Base-by-base conservation (phyloP, 2,797 vertebrate genomes). In the Rhynchonycteris naso region DNA sequence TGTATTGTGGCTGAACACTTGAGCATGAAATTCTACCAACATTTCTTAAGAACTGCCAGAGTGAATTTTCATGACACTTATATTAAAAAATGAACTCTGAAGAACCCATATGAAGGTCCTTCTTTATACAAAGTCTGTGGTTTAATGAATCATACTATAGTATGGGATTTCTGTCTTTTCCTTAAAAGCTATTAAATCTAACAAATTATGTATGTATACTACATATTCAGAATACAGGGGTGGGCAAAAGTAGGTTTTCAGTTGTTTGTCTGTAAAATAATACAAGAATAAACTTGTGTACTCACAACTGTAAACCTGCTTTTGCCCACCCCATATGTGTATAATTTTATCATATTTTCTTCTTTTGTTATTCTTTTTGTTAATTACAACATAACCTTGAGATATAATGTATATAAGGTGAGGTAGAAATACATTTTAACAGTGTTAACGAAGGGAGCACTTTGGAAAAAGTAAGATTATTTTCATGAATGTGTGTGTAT, bases 391-490 rank as follows among this genome's bases (percentile, higher is more conserved):
- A 21, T 54, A 63, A 65, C 9, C 13, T 82, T 59, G 12, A 90
- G 5, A 43, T 43, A 28, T 80, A 59, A 43, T 68, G 2, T 59
- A 21, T 65, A 54, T 74, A 22, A 90, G 71, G 56, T 90, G 52
- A 80, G 18, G 7, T 69, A 88, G 61, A 78, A 63, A 22, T 80
- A 15, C 52, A 81, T 26, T 93, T 80, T 16, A 85, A 74, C 14
- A 68, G n/a, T 75, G 90, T 43, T 38, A 85, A 24, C 58, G 72
- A 56, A 92, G 35, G 30, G 14, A 75, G 30, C 15, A 69, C 43
- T 95, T 87, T 71, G 61, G 71, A 78, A 75, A 93, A n/a, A 61
- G 24, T 54, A 82, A 59, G 35, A 58, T 65, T n/a, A 50, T 68
- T 71, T 69, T 59, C 28, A 4, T 91, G 24, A 82, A 4, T 69